Percentiles rank a stretch among this genome's conserved stretches.
Conservation (phyloP, 2,888 invertebrate genomes). For the Lasioglossum zephyrum region DNA sequence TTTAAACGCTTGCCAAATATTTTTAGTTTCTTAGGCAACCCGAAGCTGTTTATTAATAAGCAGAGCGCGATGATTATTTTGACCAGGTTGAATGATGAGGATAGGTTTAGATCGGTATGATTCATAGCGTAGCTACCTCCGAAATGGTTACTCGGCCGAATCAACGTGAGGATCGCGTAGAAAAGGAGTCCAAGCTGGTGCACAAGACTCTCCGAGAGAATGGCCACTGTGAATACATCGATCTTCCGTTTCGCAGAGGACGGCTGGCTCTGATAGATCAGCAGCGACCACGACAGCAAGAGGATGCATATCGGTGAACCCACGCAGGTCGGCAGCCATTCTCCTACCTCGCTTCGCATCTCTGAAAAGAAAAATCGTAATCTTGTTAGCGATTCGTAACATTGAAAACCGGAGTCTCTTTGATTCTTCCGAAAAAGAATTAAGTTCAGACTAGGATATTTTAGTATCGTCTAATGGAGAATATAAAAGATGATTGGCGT, state of each 20-base stretch:
- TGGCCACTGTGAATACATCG: constrained; percentile 85
- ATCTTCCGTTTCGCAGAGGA: constrained; percentile 83
- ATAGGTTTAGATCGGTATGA: neutral
- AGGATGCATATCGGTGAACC: constrained; percentile 84
- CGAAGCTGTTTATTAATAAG: constrained; percentile 4
- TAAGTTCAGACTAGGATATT: neutral
- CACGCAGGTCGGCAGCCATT: constrained; percentile 84
- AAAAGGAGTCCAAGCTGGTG: constrained; percentile 82
- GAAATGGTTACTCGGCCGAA: constrained; percentile 82
- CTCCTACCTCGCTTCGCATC: constrained; percentile 84
- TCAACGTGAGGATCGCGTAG: constrained; percentile 82
- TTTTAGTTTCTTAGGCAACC: neutral
- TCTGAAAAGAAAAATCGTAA: constrained; percentile 64
- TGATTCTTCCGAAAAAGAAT: neutral
- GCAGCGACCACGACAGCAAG: constrained; percentile 84
- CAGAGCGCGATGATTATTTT: neutral
- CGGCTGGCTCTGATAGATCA: constrained; percentile 85
- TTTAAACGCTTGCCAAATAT: neutral
- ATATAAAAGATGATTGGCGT: neutral
- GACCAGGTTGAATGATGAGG: neutral
- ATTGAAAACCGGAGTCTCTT: neutral
- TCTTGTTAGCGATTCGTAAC: neutral
- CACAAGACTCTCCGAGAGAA: constrained; percentile 82
- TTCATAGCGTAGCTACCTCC: constrained; percentile 73
- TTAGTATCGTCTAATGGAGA: neutral